Conservation (phyloP, 2,113 vertebrate species). For the Xyliphius kryptos region DNA sequence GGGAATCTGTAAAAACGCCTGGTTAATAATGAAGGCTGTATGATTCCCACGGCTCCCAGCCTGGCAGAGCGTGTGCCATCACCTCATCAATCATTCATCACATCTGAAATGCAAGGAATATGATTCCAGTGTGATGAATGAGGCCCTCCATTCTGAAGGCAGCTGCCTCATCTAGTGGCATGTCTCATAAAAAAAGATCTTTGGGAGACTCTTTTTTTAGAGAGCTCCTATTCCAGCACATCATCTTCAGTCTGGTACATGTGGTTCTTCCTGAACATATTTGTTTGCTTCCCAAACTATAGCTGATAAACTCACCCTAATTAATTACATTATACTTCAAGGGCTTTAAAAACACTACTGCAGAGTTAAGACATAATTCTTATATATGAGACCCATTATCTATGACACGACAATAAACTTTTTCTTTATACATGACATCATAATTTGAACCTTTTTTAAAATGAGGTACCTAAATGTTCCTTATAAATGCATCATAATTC, state of each 20-base stretch:
- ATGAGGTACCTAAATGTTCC: too few relatives aligned
- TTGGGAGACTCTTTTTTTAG: not conserved
- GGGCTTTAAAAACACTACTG: not conserved
- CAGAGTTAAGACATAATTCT: too few relatives aligned
- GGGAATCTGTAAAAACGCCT: constrained; percentile 16
- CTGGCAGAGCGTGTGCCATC: constrained; percentile 31
- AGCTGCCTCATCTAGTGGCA: not conserved
- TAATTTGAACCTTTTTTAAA: too few relatives aligned
- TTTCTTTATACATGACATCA: too few relatives aligned
- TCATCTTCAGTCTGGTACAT: not conserved
- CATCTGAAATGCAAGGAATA: constrained; percentile 33
- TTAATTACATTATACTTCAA: not conserved
- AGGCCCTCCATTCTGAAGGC: not conserved
- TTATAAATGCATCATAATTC: too few relatives aligned
- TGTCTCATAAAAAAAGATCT: not conserved
- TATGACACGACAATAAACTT: too few relatives aligned
- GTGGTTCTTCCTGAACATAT: too few relatives aligned
- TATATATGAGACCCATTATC: too few relatives aligned
- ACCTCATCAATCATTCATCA: constrained; percentile 45
- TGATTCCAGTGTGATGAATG: constrained; percentile 28
- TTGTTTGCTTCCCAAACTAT: too few relatives aligned
- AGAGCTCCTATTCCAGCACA: not conserved
- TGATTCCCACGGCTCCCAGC: constrained; percentile 20
- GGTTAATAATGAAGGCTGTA: constrained; percentile 32
- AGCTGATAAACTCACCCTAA: not conserved